Percentiles rank a stretch among this genome's conserved stretches.
Evolutionary conservation across 2,797 vertebrate species (phyloP).

Genomic region (Pipistrellus pipistrellus): DNA sequence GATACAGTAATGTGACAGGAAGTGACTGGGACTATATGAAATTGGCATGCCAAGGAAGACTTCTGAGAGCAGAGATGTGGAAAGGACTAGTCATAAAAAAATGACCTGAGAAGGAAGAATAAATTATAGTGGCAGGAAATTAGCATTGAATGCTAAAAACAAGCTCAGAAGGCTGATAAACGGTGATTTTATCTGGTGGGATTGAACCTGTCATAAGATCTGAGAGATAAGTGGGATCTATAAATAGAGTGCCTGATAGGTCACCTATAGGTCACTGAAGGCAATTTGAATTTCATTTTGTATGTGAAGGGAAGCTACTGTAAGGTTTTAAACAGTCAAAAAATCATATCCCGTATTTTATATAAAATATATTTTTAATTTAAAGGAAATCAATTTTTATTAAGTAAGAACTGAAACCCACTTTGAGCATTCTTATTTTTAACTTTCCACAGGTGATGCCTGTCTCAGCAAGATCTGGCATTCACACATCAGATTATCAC

Average conservation of each 20-base stretch:
- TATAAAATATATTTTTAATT: not conserved
- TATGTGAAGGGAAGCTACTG: not conserved
- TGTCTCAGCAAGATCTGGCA: not conserved
- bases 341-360: not conserved
- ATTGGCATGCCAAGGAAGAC: too few species aligned
- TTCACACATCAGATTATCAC: not conserved
- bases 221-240: not conserved
- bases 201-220: not conserved
- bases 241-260: not conserved
- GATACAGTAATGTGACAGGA: not conserved
- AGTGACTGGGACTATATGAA: not conserved
- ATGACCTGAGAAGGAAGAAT: not conserved
- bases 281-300: not conserved
- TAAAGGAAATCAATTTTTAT: not conserved
- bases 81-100: not conserved
- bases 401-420: not conserved
- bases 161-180: not conserved
- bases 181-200: not conserved
- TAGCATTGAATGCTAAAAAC: not conserved
- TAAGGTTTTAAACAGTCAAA: not conserved
- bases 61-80: not conserved
- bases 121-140: not conserved
- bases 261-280: not conserved
- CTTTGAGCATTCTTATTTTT: not conserved
- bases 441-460: not conserved